Evolutionary conservation across 2,888 invertebrate species (phyloP), one percentile per base, ranked within the genome.

Genomic region (Tipula unca): DNA sequence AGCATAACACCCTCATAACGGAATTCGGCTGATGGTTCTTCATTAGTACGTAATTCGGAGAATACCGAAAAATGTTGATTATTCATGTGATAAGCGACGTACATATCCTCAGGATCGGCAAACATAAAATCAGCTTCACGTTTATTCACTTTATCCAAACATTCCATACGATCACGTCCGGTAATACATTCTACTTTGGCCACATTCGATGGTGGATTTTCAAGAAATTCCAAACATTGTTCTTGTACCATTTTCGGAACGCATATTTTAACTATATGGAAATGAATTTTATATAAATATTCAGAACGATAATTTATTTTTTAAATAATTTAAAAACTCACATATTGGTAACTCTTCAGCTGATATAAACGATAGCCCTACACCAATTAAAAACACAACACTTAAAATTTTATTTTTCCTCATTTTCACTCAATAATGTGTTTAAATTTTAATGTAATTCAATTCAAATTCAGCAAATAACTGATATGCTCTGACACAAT

Each of bases 41-140:
- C 95, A 88, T 94, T 93, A 3, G 95, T 95, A 85, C 96, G 92
- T 87, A 96, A 94, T 90, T 95, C 95, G 87, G 95, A 94, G 89
- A 95, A 93, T 3, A 96, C 92, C 0, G 94, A 94, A 89, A 95
- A 95, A 90, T 96, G 94, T 89, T 95, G 93, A 89, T 95, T 93
- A 25, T 93, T 93, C 85, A 93, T 92, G 87, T 94, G 94, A 82
- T 94, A 93, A 0, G 96, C 96, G 82, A 97, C 93, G 89, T 96
- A 97, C 93, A 97, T 96, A 88, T 97, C 96, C 88, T 97, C 97
- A 1, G 97, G 96, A 89, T 97, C 97, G 1, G 95, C 94, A 6
- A 95, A 94, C 29, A 95, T 94, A 86, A 97, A 93, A 89, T 98
- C 97, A 0, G 97, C 97, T 88, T 94, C 93, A 29, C 95, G 93